phyloP scores from a whole-genome alignment of 2,888 invertebrate species.

The Tenodera sinensis region DNA sequence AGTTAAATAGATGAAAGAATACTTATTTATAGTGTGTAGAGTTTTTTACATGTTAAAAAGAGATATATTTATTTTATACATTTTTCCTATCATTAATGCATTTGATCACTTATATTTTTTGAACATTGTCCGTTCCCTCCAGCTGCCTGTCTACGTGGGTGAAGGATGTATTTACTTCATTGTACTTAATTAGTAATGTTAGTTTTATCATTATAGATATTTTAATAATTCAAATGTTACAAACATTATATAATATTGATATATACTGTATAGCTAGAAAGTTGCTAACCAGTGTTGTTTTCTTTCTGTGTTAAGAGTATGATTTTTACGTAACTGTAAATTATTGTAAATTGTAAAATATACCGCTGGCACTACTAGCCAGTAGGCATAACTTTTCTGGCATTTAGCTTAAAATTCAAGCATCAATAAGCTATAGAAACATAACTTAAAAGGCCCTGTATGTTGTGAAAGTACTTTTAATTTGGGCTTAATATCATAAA shows the following conservation, averaged over 20 bases:
- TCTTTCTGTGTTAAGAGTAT: conserved; percentile 16
- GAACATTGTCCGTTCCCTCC: conserved; percentile 24
- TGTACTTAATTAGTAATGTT: conserved; percentile 23
- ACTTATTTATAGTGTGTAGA: conserved; percentile 22
- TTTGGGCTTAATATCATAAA: neutral
- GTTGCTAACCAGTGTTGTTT: conserved; percentile 29
- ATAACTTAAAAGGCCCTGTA: neutral
- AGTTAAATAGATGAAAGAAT: conserved; percentile 17
- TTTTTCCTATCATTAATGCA: conserved; percentile 30
- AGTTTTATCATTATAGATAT: conserved; percentile 9
- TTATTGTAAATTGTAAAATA: conserved; percentile 17
- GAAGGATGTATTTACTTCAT: conserved; percentile 18
- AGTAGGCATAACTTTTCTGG: neutral
- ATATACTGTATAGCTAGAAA: conserved; percentile 25
- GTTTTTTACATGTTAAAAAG: conserved; percentile 27
- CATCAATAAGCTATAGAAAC: too few relatives aligned
- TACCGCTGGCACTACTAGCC: neutral
- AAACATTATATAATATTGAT: conserved; percentile 23
- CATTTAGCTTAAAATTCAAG: neutral
- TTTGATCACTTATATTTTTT: conserved; percentile 29
- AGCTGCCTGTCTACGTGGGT: conserved; percentile 21
- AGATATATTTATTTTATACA: conserved; percentile 27
- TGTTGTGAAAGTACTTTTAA: neutral
- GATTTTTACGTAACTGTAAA: conserved; percentile 17
- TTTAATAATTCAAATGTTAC: conserved; percentile 24